A percentile compares a stretch with the other conserved stretches of the same genome.
These are phyloP conservation scores for Rhinolophus ferrumequinum DNA, from an alignment of 2,113 vertebrate species.

Conservation along the genomic window DNA sequence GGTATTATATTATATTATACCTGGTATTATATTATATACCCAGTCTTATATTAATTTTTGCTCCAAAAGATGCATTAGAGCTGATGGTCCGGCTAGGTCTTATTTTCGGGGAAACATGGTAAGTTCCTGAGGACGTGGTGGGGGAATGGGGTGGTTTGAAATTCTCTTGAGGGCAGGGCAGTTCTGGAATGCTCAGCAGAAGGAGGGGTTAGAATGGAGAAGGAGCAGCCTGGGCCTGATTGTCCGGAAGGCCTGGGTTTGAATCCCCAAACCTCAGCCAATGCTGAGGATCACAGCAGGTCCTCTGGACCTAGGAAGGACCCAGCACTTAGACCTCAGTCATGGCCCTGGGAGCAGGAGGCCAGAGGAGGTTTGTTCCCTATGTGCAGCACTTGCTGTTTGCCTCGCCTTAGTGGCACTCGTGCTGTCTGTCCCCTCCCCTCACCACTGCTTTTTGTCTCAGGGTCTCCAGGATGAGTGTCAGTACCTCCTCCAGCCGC, in stretches of 20 bases:
- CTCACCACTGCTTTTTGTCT: background rate
- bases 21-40: too few species aligned
- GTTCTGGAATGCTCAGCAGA: background rate
- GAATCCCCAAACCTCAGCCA: background rate
- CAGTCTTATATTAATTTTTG: too few species aligned
- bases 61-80: too few species aligned
- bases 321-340: background rate
- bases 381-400: background rate
- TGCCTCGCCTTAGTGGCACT: background rate
- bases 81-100: too few species aligned
- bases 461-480: constrained; percentile 98
- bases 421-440: background rate
- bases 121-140: background rate
- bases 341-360: background rate
- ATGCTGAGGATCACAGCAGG: background rate
- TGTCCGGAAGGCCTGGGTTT: background rate
- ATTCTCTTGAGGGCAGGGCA: background rate
- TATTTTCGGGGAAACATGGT: too few species aligned
- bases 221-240: background rate
- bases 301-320: background rate
- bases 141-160: background rate
- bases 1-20: too few species aligned
- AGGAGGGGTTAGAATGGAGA: background rate
- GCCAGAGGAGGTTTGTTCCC: background rate
- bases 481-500: constrained; percentile 98